phyloP scores from a whole-genome alignment of 2,113 vertebrate genomes.

The Oreochromis spilurus region DNA sequence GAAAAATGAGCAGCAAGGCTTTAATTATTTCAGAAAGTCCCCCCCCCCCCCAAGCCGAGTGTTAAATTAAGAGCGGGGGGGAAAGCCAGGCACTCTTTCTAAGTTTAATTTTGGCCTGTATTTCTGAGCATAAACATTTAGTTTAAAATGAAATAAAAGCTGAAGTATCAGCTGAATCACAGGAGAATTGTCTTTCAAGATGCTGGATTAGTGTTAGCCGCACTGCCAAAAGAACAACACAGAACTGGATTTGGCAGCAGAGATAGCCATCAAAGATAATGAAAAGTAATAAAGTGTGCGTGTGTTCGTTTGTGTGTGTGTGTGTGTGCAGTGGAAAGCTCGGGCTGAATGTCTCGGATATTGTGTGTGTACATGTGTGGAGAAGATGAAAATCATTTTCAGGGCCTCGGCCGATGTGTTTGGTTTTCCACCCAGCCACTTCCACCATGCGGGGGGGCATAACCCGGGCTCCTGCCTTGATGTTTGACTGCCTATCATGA shows the following conservation, averaged over 20 bases:
- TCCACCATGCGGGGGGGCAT: neutral
- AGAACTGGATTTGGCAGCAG: constrained; percentile 23
- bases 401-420: constrained; percentile 9
- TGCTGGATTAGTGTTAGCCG: constrained; percentile 8
- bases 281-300: constrained; percentile 33
- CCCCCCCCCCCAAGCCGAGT: neutral
- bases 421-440: neutral
- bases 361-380: neutral
- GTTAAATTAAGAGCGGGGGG: neutral
- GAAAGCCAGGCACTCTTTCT: neutral
- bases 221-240: constrained; percentile 40
- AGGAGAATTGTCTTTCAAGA: constrained; percentile 26
- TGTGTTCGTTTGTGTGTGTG: neutral
- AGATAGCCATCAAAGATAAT: constrained; percentile 33
- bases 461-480: neutral
- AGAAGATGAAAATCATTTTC: constrained; percentile 15
- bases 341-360: neutral
- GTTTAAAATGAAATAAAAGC: constrained; percentile 16
- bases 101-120: neutral
- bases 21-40: neutral
- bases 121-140: neutral
- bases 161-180: constrained; percentile 1
- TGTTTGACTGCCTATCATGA: neutral
- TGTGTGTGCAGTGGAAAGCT: neutral
- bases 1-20: neutral